Conservation (phyloP, 2,888 invertebrate genomes). For the Drosophila tripunctata region DNA sequence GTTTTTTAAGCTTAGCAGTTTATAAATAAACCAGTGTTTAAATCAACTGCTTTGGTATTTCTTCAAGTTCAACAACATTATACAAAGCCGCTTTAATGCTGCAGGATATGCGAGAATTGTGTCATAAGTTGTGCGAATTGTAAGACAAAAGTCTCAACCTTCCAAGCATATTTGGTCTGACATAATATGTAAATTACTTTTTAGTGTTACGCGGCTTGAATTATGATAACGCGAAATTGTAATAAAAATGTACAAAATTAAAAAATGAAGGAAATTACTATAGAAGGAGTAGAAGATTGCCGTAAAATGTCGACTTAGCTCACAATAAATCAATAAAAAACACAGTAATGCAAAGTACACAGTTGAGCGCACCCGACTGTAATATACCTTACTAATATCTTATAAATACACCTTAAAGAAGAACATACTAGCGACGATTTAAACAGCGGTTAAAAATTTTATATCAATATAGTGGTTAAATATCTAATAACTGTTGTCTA, state of each 20-base stretch:
- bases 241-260: constrained; percentile 1
- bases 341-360: not conserved
- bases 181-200: constrained; percentile 63
- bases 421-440: no score
- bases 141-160: not conserved
- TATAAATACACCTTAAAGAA: no score
- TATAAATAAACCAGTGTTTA: constrained; percentile 3
- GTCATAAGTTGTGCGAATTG: not conserved
- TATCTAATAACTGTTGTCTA: no score
- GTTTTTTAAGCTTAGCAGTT: not conserved
- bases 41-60: not conserved
- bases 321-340: constrained; percentile 44
- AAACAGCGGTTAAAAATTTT: no score
- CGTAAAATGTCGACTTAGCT: constrained; percentile 22
- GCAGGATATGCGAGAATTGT: constrained; percentile 23
- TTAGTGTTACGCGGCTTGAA: constrained; percentile 40
- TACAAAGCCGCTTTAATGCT: not conserved
- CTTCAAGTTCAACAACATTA: not conserved
- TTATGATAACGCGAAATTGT: constrained; percentile 10
- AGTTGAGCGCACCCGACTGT: not conserved
- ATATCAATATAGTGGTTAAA: no score
- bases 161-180: constrained; percentile 29
- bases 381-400: no score
- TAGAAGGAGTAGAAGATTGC: not conserved
- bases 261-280: not conserved